Evolutionary conservation across 2,888 invertebrate genomes (phyloP), one percentile per base, ranked within the genome.

Genomic region (Lypha dubia): DNA sequence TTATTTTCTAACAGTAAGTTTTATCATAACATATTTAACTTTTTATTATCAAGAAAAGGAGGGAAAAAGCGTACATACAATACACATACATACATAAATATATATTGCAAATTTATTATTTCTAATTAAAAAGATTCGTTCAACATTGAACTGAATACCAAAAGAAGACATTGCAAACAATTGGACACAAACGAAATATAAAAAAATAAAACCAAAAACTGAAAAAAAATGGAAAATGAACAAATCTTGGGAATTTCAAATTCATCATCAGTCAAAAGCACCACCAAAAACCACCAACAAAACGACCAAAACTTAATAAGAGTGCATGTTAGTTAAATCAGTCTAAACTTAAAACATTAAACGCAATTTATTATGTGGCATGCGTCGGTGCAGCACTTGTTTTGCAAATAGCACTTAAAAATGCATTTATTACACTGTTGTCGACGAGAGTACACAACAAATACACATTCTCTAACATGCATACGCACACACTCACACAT

Each of bases 341-440:
- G 80, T 63, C 67, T 60, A 84, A 84, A 84, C 44, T 79, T 65
- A 70, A 73, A 74, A 80, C 79, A 84, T 76, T 79, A 70, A 77
- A 79, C 70, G 81, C 81, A 84, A 84, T 84, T 84, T 84, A 84
- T 84, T 84, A 84, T 84, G 84, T 81, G 84, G 84, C 84, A 84
- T 84, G 84, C 84, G 81, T 81, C 84, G 84, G 84, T 81, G 76
- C 84, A 86, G 82, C 86, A 86, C 86, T 84, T 86, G 86, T 86
- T 84, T 82, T 84, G 86, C 86, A 86, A 85, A 85, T 86, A 85
- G 85, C 86, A 84, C 84, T 84, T 84, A 84, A 84, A 84, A 84
- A 84, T 84, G 77, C 84, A 84, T 84, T 84, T 84, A 81, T 84
- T 84, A 84, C 77, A 79, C 80, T 70, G 73, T 84, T 77, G 80